Base-by-base conservation (phyloP, 2,113 vertebrate genomes). In the Trogon melanurus region DNA sequence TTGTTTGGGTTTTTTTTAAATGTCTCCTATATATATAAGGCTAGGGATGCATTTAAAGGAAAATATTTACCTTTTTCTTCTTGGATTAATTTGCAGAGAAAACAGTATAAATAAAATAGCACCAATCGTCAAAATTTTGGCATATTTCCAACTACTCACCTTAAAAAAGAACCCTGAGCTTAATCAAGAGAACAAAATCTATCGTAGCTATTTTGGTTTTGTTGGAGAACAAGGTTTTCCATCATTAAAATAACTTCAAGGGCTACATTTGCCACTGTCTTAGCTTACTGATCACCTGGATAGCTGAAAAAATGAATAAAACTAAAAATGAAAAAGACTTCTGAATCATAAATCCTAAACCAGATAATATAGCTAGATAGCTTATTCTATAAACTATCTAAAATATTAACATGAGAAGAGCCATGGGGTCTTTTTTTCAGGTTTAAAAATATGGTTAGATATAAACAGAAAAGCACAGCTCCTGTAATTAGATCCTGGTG, bases 401-500 rank as follows among this genome's bases (percentile, higher is more conserved):
- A 83, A 70, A 34, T 48, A 18, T 32, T 60, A 23, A 9, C 32
- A 20, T 36, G 41, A 23, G 17, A 75, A n/a, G 21, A 89, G 9
- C 5, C 65, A 14, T 72, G 23, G 20, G 9, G 91, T 72, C 91
- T 22, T 10, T 60, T 92, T 83, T 85, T 10, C 26, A 26, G 41
- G 19, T 74, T 74, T 60, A 54, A 87, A 86, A 86, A 58, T 36
- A 41, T 0, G 0, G 22, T 78, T 47, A 70, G 7, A 17, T 64
- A 61, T 69, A 48, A 19, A 58, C 17, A 61, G 64, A 60, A 78
- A 87, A 51, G 5, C 25, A 36, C 0, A 0, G 2, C 4, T 47
- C 7, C 56, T 56, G 3, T 64, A 54, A 60, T 88, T 85, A 23
- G 6, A 66, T 47, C 51, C 34, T 36, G 5, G 36, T 83, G 16